Conservation (phyloP, 2,113 vertebrate species). For the Lepisosteus oculatus region DNA sequence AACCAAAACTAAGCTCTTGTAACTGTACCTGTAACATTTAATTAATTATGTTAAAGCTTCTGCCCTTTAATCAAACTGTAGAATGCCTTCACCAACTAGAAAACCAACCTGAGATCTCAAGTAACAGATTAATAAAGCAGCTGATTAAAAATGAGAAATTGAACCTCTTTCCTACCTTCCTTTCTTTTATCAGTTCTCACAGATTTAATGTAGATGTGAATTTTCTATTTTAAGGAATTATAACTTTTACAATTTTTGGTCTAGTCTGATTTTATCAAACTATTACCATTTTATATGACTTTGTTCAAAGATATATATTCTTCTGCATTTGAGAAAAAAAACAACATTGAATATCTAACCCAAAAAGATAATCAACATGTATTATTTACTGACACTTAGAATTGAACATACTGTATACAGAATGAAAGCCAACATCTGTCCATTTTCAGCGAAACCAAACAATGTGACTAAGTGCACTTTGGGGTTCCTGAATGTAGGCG, state of each 20-base stretch:
- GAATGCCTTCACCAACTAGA: slow-evolving; percentile 17
- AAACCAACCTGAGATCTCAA: slow-evolving; percentile 32
- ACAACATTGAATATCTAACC: too few species aligned
- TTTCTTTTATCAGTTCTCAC: slow-evolving; percentile 29
- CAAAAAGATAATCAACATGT: too few species aligned
- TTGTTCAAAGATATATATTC: too few species aligned
- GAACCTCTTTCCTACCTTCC: slow-evolving; percentile 29
- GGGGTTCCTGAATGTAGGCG: not conserved
- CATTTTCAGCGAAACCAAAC: slow-evolving; percentile 4
- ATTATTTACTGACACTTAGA: slow-evolving; percentile 17
- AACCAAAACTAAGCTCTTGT: slow-evolving; percentile 34
- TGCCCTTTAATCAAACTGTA: slow-evolving; percentile 26
- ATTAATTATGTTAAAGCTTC: slow-evolving; percentile 33
- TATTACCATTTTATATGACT: too few species aligned
- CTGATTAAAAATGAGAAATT: slow-evolving; percentile 37
- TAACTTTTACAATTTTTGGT: too few species aligned
- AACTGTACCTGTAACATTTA: slow-evolving; percentile 30
- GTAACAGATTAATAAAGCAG: slow-evolving; percentile 41
- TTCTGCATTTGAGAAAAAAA: too few species aligned
- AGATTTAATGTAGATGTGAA: slow-evolving; percentile 16
- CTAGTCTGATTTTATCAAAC: too few species aligned
- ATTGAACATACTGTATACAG: slow-evolving; percentile 3
- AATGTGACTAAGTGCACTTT: not conserved
- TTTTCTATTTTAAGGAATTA: too few species aligned
- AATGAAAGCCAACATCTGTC: slow-evolving; percentile 32